Base-by-base conservation (phyloP, 2,888 invertebrate species). In the Cryptus armator region DNA sequence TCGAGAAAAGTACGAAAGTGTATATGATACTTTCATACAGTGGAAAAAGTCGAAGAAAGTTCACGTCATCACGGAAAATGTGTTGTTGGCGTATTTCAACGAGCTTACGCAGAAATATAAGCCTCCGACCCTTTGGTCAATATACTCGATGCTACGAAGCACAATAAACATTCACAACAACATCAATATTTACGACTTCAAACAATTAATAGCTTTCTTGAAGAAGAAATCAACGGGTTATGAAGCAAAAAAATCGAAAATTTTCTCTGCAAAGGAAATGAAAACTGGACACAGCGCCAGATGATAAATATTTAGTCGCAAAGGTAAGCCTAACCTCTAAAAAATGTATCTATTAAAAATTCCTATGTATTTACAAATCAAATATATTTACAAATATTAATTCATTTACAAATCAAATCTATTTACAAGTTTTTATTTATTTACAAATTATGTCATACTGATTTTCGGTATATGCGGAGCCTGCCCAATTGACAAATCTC, bases 61-160 rank as follows among this genome's bases (percentile, higher is more conserved):
- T 10, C 46, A 67, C 6, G 29, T 29, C 29, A 64, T 74, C 10
- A 14, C 62, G 10, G 66, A 83, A 68, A 83, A 71, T 56, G 68
- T 83, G 44, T 24, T 74, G 46, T 29, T 83, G 29, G 79, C 83
- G n/a, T 83, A 79, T 68, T 83, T 83, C 51, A 37, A 24, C 14
- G 79, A 83, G 72, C 68, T 79, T 7, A 53, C 51, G 16, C 43
- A 29, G 51, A 71, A 70, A 51, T 80, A 75, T 48, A 32, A 51
- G 44, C 84, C 84, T 44, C 51, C 70, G 24, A 70, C 74, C 10
- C 56, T 84, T 7, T 84, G 84, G 80, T 74, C 84, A 4, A 78
- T 44, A 24, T 84, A 84, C 51, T 84, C 81, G 12, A 84, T 80
- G 81, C 68, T 84, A 68, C 74, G 64, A 59, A 80, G 75, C 62